Evolutionary conservation across 2,113 vertebrate species (phyloP).

Genomic region (Petromus typicus): DNA sequence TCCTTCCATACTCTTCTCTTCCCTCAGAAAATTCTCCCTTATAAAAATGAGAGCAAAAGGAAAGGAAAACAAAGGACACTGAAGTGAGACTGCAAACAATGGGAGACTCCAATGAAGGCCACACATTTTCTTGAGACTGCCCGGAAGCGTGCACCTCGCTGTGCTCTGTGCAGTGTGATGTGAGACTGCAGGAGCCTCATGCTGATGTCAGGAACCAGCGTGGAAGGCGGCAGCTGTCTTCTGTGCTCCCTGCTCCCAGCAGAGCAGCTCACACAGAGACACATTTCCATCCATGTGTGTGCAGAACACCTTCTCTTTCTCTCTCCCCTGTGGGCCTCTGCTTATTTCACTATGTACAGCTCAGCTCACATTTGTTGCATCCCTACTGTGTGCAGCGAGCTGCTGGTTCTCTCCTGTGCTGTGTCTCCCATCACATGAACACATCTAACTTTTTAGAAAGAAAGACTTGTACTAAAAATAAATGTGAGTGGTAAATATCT

Average conservation of each 20-base stretch:
- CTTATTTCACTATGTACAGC: not conserved
- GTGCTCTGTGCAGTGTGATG: not conserved
- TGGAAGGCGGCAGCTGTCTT: constrained; percentile 64
- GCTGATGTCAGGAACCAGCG: constrained; percentile 51
- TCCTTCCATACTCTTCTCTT: constrained; percentile 26
- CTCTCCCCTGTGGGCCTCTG: not conserved
- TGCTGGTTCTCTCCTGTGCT: not conserved
- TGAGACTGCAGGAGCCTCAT: constrained; percentile 30
- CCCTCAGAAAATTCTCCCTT: not conserved
- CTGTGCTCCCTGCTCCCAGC: constrained; percentile 48
- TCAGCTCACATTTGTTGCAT: not conserved
- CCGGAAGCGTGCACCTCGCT: not conserved
- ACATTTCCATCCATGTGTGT: not conserved
- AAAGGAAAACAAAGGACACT: not conserved
- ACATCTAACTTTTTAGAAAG: not conserved
- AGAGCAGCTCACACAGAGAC: not conserved
- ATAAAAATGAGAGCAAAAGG: not conserved
- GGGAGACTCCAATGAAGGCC: constrained; percentile 62
- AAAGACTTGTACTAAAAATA: not conserved
- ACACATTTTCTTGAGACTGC: not conserved
- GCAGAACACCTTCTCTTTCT: not conserved
- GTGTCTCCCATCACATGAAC: not conserved
- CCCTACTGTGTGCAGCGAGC: constrained; percentile 22
- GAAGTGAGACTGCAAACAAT: constrained; percentile 33
- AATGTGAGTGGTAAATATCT: not conserved